Conservation (phyloP, 2,888 invertebrate genomes). For the Gibbula magus region DNA sequence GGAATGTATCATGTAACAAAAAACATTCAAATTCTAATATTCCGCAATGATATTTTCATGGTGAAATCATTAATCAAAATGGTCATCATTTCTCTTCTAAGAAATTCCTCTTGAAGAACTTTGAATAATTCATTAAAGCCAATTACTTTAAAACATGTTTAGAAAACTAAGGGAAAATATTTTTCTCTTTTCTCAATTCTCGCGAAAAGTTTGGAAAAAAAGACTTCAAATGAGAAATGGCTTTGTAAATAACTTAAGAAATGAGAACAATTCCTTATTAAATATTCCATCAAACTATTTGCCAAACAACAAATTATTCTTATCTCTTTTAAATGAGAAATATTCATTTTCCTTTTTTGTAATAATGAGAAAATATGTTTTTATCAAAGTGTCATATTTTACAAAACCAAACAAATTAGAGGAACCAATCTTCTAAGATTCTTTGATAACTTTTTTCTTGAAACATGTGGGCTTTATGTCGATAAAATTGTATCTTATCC, state of each 20-base stretch:
- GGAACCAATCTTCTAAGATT: background rate
- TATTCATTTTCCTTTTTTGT: background rate
- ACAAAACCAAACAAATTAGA: background rate
- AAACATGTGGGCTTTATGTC: too few relatives aligned
- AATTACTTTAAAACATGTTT: background rate
- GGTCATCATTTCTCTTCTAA: background rate
- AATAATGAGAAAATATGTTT: background rate
- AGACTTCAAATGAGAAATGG: too few relatives aligned
- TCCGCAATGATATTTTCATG: background rate
- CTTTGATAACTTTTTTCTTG: too few relatives aligned
- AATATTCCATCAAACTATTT: too few relatives aligned
- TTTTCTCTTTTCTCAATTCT: too few relatives aligned
- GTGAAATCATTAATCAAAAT: constrained; percentile 8
- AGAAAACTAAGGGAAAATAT: too few relatives aligned
- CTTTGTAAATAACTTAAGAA: too few relatives aligned
- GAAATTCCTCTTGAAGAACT: background rate
- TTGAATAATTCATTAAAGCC: constrained; percentile 7
- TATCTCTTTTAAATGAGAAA: background rate
- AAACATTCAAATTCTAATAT: background rate
- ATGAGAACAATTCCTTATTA: too few relatives aligned
- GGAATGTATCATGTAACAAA: too few relatives aligned
- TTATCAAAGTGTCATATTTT: background rate
- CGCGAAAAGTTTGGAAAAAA: too few relatives aligned
- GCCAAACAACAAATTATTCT: too few relatives aligned
- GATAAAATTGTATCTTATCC: too few relatives aligned